A percentile compares a stretch with the other conserved stretches of the same genome.
These are phyloP conservation scores for Hyles vespertilio DNA, from an alignment of 1,140 invertebrate genomes.

Conservation along the genomic window DNA sequence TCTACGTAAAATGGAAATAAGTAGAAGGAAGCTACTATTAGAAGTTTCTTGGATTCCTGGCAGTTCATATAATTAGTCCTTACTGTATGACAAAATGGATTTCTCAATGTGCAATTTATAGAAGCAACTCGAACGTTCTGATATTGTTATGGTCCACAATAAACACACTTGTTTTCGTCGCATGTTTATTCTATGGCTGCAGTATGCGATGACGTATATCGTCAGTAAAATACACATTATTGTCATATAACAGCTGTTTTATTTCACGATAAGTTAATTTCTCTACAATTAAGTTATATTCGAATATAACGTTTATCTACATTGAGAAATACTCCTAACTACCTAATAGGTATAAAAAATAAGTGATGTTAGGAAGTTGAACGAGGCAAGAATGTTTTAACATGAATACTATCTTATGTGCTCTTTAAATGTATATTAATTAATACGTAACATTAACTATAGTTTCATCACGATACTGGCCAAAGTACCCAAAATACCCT, in stretches of 20 bases:
- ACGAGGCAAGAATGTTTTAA: slow-evolving; percentile 55
- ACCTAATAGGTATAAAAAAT: slow-evolving; percentile 37
- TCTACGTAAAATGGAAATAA: slow-evolving; percentile 22
- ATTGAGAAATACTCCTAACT: slow-evolving; percentile 28
- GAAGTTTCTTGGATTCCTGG: background rate
- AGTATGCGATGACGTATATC: background rate
- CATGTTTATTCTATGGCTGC: background rate
- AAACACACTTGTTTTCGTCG: slow-evolving; percentile 1
- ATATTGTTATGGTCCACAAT: no score
- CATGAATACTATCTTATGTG: slow-evolving; percentile 20
- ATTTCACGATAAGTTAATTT: slow-evolving; percentile 5
- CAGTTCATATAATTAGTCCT: no score
- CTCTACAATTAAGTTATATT: slow-evolving; percentile 11
- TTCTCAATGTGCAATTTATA: no score
- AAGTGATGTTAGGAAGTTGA: slow-evolving; percentile 48
- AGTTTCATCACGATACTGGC: slow-evolving; percentile 8
- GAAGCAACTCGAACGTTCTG: no score
- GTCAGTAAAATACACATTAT: slow-evolving; percentile 29
- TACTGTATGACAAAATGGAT: no score
- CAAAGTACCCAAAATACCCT: slow-evolving; percentile 7
- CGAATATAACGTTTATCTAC: slow-evolving; percentile 28
- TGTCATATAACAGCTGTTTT: slow-evolving; percentile 54
- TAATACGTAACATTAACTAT: slow-evolving; percentile 2
- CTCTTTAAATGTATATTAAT: background rate
- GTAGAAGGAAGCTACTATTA: slow-evolving; percentile 10